Conservation (phyloP, 2,888 invertebrate species). For the Pseudoips prasinana region DNA sequence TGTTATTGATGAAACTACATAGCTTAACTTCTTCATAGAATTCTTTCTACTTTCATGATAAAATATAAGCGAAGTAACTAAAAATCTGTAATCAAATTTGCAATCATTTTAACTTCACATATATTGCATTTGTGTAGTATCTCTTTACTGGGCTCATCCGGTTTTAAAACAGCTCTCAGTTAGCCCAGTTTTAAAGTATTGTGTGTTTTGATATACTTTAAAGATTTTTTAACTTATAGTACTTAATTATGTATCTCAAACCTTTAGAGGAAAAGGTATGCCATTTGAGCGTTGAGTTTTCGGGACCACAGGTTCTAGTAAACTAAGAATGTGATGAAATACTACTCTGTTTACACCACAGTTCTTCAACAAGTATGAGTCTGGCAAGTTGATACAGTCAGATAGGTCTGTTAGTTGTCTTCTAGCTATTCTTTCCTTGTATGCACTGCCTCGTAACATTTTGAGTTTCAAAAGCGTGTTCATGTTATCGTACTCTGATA, state of each 20-base stretch:
- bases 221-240: background rate
- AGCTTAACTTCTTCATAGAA: no score
- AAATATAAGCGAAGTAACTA: no score
- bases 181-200: no score
- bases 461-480: slow-evolving; percentile 46
- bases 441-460: slow-evolving; percentile 45
- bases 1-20: no score
- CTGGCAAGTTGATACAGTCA: slow-evolving; percentile 47
- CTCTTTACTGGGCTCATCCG: no score
- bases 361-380: slow-evolving; percentile 47
- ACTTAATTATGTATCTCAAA: slow-evolving; percentile 7
- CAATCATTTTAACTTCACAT: no score
- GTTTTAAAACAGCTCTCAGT: no score
- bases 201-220: no score
- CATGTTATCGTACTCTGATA: no score
- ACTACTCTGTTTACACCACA: slow-evolving; percentile 47
- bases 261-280: slow-evolving; percentile 58
- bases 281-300: slow-evolving; percentile 56
- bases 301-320: slow-evolving; percentile 54
- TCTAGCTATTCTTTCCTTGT: slow-evolving; percentile 44
- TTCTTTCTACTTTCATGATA: no score
- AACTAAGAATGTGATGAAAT: slow-evolving; percentile 47
- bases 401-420: slow-evolving; percentile 41
- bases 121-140: no score
- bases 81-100: no score